A percentile compares a stretch with the other conserved stretches of the same genome.
phyloP scores from a whole-genome alignment of 2,888 invertebrate genomes.

The Zaprionus bogoriensis region DNA sequence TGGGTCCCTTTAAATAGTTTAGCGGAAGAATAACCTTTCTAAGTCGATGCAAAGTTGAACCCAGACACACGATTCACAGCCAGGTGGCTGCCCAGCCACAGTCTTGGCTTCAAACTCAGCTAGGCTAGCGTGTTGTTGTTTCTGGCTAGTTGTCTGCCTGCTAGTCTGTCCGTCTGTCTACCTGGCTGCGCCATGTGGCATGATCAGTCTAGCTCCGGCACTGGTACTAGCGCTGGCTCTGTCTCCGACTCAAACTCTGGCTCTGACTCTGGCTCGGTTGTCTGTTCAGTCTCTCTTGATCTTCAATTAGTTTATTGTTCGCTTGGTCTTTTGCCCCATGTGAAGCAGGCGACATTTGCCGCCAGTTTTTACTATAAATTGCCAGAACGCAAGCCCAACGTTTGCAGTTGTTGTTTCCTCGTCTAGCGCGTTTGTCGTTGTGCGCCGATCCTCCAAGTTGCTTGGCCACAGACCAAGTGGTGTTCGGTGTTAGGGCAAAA shows the following conservation, averaged over 20 bases:
- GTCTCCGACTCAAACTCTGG: constrained; percentile 4
- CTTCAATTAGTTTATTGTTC: constrained; percentile 76
- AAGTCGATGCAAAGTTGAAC: constrained; percentile 57
- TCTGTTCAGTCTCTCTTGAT: constrained; percentile 42
- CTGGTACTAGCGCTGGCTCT: constrained; percentile 12
- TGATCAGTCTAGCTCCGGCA: constrained; percentile 49
- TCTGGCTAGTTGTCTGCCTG: constrained; percentile 18
- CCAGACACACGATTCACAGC: constrained; percentile 60
- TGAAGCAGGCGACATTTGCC: constrained; percentile 81
- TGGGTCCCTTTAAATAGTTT: constrained; percentile 72
- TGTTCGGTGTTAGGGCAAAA: constrained; percentile 35
- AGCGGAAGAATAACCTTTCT: constrained; percentile 78
- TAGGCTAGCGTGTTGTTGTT: constrained; percentile 4
- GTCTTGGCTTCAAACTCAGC: constrained; percentile 1
- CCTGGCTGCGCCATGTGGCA: constrained; percentile 58
- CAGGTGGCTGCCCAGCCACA: constrained; percentile 55
- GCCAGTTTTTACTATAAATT: constrained; percentile 63
- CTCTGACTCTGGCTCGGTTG: constrained; percentile 2
- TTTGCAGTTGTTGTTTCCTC: constrained; percentile 66
- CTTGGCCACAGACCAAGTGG: constrained; percentile 48
- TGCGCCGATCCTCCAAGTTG: constrained; percentile 38
- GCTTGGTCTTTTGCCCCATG: constrained; percentile 68
- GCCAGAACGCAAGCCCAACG: constrained; percentile 54
- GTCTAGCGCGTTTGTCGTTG: constrained; percentile 47
- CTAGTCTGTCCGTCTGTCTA: constrained; percentile 14